phyloP scores from a whole-genome alignment of 2,888 invertebrate species.

The Drosophila ezoana region DNA sequence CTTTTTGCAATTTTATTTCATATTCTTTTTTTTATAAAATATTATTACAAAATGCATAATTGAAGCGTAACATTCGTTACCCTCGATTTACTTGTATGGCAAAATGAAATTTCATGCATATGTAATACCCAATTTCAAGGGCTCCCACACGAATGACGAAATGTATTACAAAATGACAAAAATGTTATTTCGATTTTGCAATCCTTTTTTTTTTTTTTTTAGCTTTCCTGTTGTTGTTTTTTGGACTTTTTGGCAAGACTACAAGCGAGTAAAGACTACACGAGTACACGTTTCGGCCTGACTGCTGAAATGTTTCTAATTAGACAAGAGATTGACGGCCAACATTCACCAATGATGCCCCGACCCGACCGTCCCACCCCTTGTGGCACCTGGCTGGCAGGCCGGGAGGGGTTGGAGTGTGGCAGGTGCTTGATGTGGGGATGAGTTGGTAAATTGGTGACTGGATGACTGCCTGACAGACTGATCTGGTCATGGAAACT shows the following conservation, averaged over 20 bases:
- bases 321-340: slow-evolving; percentile 67
- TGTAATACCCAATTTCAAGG: slow-evolving; percentile 36
- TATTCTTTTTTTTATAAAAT: not conserved
- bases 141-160: slow-evolving; percentile 27
- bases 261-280: slow-evolving; percentile 29
- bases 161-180: slow-evolving; percentile 38
- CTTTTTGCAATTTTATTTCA: not conserved
- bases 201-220: not conserved
- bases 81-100: slow-evolving; percentile 37
- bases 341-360: slow-evolving; percentile 38
- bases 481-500: slow-evolving; percentile 41
- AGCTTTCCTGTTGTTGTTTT: not conserved
- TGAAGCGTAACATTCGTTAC: slow-evolving; percentile 42
- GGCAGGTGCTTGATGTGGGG: slow-evolving; percentile 13
- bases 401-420: no score
- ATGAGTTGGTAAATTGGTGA: slow-evolving; percentile 21
- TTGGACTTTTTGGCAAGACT: slow-evolving; percentile 43
- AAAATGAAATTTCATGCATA: slow-evolving; percentile 24
- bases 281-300: slow-evolving; percentile 35
- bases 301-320: slow-evolving; percentile 61
- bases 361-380: not conserved
- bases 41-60: slow-evolving; percentile 31
- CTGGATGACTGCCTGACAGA: slow-evolving; percentile 3
- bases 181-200: slow-evolving; percentile 25
- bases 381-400: no score